Evolutionary conservation across 2,797 vertebrate genomes (phyloP).

Genomic region (Chlorospingus flavigularis): DNA sequence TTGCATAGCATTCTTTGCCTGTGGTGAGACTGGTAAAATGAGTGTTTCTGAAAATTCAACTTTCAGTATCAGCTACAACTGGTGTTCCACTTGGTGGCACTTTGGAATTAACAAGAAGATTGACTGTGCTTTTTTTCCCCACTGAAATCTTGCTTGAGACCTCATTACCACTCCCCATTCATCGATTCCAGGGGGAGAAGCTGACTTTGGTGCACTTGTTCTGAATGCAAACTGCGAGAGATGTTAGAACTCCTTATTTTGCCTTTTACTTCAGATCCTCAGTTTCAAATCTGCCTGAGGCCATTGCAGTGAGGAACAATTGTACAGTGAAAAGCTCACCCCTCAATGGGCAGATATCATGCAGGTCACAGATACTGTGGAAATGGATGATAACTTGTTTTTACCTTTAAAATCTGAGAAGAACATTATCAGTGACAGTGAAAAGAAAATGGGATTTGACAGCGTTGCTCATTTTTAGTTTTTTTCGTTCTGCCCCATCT

Average conservation of each 20-base stretch:
- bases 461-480: background rate
- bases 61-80: background rate
- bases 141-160: background rate
- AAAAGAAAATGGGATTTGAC: background rate
- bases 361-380: background rate
- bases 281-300: slow-evolving; percentile 11
- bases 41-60: background rate
- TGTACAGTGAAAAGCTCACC: background rate
- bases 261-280: background rate
- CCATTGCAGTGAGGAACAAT: background rate
- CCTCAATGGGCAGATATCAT: background rate
- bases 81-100: background rate
- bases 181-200: background rate
- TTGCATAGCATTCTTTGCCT: background rate
- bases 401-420: slow-evolving; percentile 1
- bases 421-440: background rate
- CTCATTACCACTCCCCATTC: background rate
- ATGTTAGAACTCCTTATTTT: background rate
- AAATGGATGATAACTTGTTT: background rate
- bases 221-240: background rate
- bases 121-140: background rate
- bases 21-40: background rate
- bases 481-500: background rate
- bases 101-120: background rate
- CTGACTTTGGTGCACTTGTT: background rate